Evolutionary conservation across 2,888 invertebrate species (phyloP).

Genomic region (Periphyllus acericola): DNA sequence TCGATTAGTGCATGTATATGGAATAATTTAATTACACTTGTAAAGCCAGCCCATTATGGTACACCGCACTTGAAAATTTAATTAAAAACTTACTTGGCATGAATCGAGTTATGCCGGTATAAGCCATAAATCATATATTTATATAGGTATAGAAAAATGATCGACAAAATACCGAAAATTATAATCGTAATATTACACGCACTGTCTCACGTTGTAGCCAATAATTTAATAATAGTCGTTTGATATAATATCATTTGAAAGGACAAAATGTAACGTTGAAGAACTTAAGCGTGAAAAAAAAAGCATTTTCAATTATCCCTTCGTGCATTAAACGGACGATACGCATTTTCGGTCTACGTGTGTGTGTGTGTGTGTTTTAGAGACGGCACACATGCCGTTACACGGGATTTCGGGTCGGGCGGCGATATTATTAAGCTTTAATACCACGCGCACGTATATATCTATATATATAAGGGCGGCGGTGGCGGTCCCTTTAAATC

Average conservation of each 20-base stretch:
- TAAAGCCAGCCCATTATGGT: not conserved
- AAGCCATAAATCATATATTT: not conserved
- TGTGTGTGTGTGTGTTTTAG: not conserved
- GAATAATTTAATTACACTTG: not conserved
- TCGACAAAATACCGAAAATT: not conserved
- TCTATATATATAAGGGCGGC: not conserved
- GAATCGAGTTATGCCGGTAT: no score
- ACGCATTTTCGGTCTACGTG: not conserved
- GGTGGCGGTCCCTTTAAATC: slow-evolving; percentile 52
- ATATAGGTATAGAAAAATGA: not conserved
- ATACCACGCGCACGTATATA: slow-evolving; percentile 1
- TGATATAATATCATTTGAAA: no score
- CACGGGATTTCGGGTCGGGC: slow-evolving; percentile 33
- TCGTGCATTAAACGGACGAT: slow-evolving; percentile 32
- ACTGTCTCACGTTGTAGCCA: not conserved
- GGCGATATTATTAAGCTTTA: slow-evolving; percentile 52
- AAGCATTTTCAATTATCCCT: slow-evolving; percentile 41
- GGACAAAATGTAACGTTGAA: not conserved
- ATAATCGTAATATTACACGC: not conserved
- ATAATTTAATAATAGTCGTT: no score
- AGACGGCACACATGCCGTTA: slow-evolving; percentile 33
- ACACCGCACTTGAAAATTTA: not conserved
- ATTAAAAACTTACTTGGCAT: not conserved
- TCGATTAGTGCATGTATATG: not conserved
- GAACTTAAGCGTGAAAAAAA: not conserved